Base-by-base conservation (phyloP, 2,797 vertebrate genomes). In the Xiphorhynchus erythropygius region DNA sequence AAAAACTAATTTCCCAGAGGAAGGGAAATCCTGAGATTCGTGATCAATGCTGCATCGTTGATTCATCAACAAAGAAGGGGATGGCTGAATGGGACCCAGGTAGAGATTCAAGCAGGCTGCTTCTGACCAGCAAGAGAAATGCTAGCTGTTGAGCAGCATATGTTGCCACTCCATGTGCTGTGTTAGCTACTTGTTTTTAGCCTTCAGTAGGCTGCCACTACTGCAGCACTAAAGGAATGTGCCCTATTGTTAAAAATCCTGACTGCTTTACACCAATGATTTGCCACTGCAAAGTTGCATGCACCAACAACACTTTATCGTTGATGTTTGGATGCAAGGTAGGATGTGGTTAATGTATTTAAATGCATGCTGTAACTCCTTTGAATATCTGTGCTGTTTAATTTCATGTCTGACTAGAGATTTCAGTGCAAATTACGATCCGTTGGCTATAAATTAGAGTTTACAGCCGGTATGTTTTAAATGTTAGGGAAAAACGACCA, bases 301-400 rank as follows among this genome's bases (percentile, higher is more conserved):
- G 99, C 97, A 98, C 98, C 98, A 99, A 99, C 98, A 99, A 98
- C 98, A 98, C 98, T 97, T 98, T 99, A 90, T 99, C 98, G 95
- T 97, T 99, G 98, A 99, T 99, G 99, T 99, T 99, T 98, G 99
- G 99, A 98, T 99, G 99, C 97, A 99, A 99, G 99, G 99, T 99
- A 99, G 98, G 99, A 97, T 44, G 77, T 87, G 81, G 95, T 93
- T 96, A 96, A 93, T 85, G 73, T 95, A 94, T 87, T 95, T 95
- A 93, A 79, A 92, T 95, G 93, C 94, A 94, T 97, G 93, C 65
- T 87, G 69, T 93, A 87, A 88, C 78, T 91, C 91, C 64, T 87
- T 79, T 96, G 77, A 94, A 85, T 83, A 92, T 93, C 90, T 71
- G 86, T 94, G 91, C 62, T 92, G 18, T 96, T 95, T 93, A 76